A percentile compares a stretch with the other conserved stretches of the same genome.
These are phyloP conservation scores for Ptychobarbus kaznakovi DNA, from an alignment of 2,797 vertebrate genomes.

Conservation along the genomic window DNA sequence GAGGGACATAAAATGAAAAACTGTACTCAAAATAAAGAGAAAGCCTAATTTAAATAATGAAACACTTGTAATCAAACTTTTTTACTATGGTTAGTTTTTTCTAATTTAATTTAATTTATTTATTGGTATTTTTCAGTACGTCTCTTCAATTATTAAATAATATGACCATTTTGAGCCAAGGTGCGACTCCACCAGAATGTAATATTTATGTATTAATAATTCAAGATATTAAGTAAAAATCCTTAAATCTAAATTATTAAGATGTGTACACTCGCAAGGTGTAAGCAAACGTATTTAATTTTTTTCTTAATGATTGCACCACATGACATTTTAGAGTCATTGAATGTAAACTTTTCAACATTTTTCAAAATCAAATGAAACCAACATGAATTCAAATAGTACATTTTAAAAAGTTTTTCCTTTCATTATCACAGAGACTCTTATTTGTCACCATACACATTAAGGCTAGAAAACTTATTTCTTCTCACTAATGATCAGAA, in stretches of 20 bases:
- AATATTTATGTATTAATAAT: neutral
- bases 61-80: neutral
- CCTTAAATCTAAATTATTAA: neutral
- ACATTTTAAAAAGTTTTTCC: neutral
- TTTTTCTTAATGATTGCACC: neutral
- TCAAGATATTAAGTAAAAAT: neutral
- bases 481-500: constrained; percentile 31
- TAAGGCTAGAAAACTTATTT: constrained; percentile 80
- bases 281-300: neutral
- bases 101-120: neutral
- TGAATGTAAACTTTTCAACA: neutral
- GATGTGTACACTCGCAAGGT: neutral
- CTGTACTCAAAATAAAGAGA: neutral
- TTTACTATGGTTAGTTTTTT: neutral
- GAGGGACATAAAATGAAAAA: neutral
- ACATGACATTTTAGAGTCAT: too few relatives aligned
- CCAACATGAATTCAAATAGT: neutral
- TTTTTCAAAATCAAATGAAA: neutral
- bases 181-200: neutral
- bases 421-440: neutral
- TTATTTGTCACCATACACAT: constrained; percentile 80
- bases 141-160: neutral
- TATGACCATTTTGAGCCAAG: neutral
- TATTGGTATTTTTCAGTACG: neutral
- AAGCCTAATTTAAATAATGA: neutral